A percentile compares a stretch with the other conserved stretches of the same genome.
Evolutionary conservation across 1,140 invertebrate genomes (phyloP).

Genomic region (Ephestia elutella): DNA sequence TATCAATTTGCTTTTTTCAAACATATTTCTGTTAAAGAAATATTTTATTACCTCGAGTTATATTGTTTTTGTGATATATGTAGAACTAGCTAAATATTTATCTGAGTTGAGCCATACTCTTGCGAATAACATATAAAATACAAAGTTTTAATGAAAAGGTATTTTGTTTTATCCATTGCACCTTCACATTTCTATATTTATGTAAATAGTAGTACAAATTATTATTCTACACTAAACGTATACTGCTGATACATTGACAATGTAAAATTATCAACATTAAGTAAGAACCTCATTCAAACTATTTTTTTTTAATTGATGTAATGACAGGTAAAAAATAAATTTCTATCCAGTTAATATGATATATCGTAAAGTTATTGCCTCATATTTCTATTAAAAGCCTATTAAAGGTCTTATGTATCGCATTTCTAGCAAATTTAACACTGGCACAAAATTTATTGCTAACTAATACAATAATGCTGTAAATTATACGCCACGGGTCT

Average conservation of each 20-base stretch:
- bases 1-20: constrained; percentile 2
- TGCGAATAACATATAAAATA: no score
- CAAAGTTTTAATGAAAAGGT: no score
- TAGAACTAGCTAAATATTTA: not conserved
- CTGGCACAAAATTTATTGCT: not conserved
- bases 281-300: no score
- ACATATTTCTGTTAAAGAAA: not conserved
- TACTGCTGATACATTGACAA: no score
- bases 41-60: not conserved
- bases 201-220: no score
- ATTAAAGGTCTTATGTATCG: not conserved
- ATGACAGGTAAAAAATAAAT: not conserved
- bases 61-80: no score
- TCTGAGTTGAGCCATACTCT: not conserved
- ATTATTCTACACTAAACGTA: no score
- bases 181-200: no score
- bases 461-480: not conserved
- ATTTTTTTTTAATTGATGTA: no score
- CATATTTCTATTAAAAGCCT: not conserved
- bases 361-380: not conserved
- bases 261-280: no score
- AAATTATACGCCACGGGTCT: not conserved
- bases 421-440: not conserved
- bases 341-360: no score
- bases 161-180: no score